Evolutionary conservation across 2,797 vertebrate species (phyloP), one percentile per base, ranked within the genome.

Genomic region (Lagodon rhomboides): DNA sequence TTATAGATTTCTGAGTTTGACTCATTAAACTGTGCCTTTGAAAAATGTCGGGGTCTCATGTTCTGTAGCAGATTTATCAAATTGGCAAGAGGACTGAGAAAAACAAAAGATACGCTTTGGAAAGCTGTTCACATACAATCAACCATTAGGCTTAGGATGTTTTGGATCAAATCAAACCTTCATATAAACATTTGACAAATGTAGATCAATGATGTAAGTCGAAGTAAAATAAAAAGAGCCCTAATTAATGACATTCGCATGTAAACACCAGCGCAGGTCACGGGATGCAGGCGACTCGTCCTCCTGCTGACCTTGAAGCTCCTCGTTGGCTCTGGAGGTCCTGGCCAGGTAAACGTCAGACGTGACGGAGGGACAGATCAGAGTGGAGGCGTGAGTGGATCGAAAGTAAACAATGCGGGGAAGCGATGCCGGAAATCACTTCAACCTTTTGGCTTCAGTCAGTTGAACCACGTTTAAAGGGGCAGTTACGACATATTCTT

Each of bases 261-360:
- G 93, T 94, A 93, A 95, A 94, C 94, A 82, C 83, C 79, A 80
- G 88, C 70, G 63, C 34, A 56, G 84, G 73, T 80, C 25, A 8
- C 22, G 58, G 51, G 67, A 64, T 66, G 65, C 27, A 23, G 70
- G 66, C 13, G 30, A 30, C 51, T 64, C 13, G 11, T 18, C 54
- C 73, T 70, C 83, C 79, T 41, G 77, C 23, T 63, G 72, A 74
- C 23, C 43, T 25, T 22, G 10, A 50, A 50, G 38, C 13, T 34
- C 56, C 58, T 23, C 13, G 10, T 1, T 20, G 65, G 83, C 81
- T 77, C 75, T 67, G 61, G 75, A 80, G 76, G 54, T 79, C 73
- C 75, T 72, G 80, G 78, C 69, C 60, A 55, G 66, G 85, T 85
- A 88, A 92, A 91, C 85, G 78, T 65, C 59, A n/a, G 58, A 77